Conservation (phyloP, 1,140 invertebrate genomes). For the Leptopilina boulardi region DNA sequence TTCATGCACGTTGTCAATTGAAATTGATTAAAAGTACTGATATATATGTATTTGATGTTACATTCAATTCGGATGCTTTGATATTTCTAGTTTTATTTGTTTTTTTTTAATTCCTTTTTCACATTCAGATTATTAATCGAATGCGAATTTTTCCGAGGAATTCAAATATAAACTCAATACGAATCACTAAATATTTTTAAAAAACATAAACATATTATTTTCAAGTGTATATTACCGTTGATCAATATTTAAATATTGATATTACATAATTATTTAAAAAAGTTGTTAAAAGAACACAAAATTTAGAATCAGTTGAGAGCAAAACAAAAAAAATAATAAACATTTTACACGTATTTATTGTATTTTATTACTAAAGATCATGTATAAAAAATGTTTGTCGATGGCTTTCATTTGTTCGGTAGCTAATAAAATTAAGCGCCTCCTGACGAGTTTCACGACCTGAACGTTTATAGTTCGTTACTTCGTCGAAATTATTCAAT, state of each 20-base stretch:
- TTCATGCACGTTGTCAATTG: background rate
- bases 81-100: background rate
- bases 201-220: no score
- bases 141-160: no score
- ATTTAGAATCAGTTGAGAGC: no score
- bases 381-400: background rate
- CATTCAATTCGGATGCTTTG: background rate
- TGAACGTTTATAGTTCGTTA: conserved; percentile 2
- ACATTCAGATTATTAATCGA: no score
- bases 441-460: background rate
- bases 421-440: conserved; percentile 11
- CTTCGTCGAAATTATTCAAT: background rate
- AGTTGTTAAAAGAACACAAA: no score
- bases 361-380: background rate
- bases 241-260: no score
- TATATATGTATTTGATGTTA: background rate
- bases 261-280: no score
- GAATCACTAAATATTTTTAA: no score
- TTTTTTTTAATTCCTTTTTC: no score
- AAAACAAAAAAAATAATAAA: no score
- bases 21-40: background rate
- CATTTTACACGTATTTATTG: background rate
- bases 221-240: no score
- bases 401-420: background rate
- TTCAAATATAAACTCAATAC: no score